Conservation (phyloP, 2,888 invertebrate species). For the Drosophila percnosoma region DNA sequence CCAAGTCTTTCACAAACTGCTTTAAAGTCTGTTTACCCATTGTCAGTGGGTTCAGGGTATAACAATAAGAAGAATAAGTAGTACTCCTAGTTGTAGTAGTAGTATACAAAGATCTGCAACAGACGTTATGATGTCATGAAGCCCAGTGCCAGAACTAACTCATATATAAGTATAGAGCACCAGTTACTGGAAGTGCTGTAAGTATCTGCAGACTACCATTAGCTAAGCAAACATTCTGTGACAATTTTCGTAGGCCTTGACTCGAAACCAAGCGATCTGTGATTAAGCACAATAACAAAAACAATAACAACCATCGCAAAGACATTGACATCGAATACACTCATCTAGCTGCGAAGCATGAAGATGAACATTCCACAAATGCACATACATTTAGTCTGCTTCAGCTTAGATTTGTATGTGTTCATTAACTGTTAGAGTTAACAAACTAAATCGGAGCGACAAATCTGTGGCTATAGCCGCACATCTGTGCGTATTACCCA, state of each 20-base stretch:
- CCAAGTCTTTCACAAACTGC: background rate
- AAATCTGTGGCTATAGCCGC: conserved; percentile 1
- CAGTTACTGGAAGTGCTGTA: background rate
- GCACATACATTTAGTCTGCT: background rate
- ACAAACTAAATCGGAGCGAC: conserved; percentile 77
- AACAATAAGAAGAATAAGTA: background rate
- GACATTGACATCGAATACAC: conserved; percentile 48
- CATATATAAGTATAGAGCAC: background rate
- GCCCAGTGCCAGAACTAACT: conserved; percentile 10
- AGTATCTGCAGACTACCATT: conserved; percentile 25
- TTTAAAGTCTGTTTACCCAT: background rate
- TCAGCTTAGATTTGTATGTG: conserved; percentile 47
- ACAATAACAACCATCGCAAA: conserved; percentile 19
- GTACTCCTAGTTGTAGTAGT: background rate
- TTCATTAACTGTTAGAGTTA: conserved; percentile 80
- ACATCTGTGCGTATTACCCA: conserved; percentile 31
- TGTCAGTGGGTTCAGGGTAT: background rate
- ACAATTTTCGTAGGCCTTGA: conserved; percentile 74
- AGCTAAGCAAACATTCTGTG: conserved; percentile 21
- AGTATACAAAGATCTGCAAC: conserved; percentile 6
- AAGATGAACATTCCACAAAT: conserved; percentile 52
- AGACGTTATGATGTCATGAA: conserved; percentile 46
- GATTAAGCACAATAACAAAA: conserved; percentile 46
- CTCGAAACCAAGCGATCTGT: conserved; percentile 68
- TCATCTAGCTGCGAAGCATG: conserved; percentile 53